Conservation (phyloP, 2,113 vertebrate genomes). For the Prionailurus viverrinus region DNA sequence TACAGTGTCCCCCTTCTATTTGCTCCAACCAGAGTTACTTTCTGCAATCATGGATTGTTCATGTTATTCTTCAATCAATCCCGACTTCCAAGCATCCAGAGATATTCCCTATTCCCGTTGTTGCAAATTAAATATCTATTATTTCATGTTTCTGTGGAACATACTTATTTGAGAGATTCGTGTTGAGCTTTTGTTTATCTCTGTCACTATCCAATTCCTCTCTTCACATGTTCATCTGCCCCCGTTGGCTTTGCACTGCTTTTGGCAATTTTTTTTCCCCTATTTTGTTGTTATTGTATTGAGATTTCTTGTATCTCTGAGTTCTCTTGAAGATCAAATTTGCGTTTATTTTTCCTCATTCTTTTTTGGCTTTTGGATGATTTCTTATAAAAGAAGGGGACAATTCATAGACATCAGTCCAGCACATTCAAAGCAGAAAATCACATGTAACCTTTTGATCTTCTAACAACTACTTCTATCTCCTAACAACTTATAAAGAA, state of each 20-base stretch:
- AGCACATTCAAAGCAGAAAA: constrained; percentile 49
- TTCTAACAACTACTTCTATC: neutral
- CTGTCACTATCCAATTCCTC: neutral
- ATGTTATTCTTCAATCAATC: neutral
- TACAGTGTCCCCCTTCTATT: neutral
- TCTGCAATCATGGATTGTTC: neutral
- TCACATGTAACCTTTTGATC: neutral
- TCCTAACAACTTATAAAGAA: neutral
- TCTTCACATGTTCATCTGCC: neutral
- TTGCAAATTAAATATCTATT: neutral
- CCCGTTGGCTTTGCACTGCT: neutral
- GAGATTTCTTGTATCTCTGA: neutral
- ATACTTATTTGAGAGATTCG: neutral
- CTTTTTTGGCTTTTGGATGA: constrained; percentile 29
- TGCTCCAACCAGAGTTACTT: neutral
- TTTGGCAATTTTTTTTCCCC: neutral
- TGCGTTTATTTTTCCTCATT: neutral
- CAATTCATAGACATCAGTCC: neutral
- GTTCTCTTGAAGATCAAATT: neutral
- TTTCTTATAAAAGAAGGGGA: constrained; percentile 19
- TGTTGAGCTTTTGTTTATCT: neutral
- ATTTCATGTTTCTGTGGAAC: neutral
- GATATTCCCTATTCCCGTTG: neutral
- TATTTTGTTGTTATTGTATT: neutral
- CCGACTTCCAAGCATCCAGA: neutral